Base-by-base conservation (phyloP, 2,888 invertebrate genomes). In the Escarpia spicata region DNA sequence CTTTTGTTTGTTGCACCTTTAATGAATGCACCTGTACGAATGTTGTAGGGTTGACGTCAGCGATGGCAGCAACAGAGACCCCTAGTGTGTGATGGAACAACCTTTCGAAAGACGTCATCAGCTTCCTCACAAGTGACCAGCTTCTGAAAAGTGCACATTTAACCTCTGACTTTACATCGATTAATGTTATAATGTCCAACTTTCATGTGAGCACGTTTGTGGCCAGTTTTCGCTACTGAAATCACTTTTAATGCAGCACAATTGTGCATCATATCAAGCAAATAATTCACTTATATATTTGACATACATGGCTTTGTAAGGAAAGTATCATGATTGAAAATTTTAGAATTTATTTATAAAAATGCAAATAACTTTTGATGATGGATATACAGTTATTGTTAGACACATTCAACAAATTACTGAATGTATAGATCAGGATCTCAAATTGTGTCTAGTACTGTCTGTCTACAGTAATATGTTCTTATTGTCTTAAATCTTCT, bases 251-350 rank as follows among this genome's bases (percentile, higher is more conserved):
- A 26, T 75, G 19, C 75, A 75, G 75, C 75, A 75, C 75, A 26
- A 26, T 75, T 75, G 75, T 75, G 75, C 75, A 75, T 75, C 75
- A 75, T 75, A 75, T 75, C 19, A 75, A 26, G n/a, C 75, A 26
- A 75, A 75, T 75, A 75, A 75, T 75, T 75, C 75, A 75, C 75
- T 75, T 75, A n/a, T 75, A 75, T 75, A 75, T 75, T 75, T 75
- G 75, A n/a, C 75, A 75, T 75, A 75, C 8, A 12, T 52, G 52
- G n/a, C 19, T 26, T 3, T 75, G 75, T 6, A 75, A 75, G 2
- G 3, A 75, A 75, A 75, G n/a, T 75, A 26, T 15, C 75, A 75
- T 9, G 52, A 52, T 52, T 52, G n/a, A 26, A 75, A 75, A 75
- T 75, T 75, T 3, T 26, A 75, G 75, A 75, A 75, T 75, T 75